Conservation (phyloP, 2,113 vertebrate species). For the Turdus rufiventris region DNA sequence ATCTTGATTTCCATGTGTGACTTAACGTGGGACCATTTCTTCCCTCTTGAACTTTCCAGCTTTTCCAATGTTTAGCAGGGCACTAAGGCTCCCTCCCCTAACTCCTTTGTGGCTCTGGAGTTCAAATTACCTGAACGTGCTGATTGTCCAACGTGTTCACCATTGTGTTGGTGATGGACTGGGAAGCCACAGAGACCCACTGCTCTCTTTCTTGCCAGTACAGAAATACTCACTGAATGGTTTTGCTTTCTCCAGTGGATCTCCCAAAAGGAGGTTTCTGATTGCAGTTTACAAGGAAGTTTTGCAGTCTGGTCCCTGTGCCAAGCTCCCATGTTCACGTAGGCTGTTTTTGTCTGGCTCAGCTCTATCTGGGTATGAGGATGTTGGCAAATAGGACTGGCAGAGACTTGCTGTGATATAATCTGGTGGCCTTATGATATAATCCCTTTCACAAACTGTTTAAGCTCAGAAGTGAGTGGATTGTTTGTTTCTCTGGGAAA, state of each 20-base stretch:
- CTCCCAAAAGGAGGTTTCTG: not conserved
- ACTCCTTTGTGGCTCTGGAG: not conserved
- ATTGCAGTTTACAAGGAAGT: not conserved
- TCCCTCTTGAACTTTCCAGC: not conserved
- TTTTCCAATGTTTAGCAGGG: not conserved
- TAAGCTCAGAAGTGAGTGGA: not conserved
- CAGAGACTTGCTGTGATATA: slow-evolving; percentile 50
- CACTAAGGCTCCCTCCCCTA: not conserved
- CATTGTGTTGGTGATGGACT: not conserved
- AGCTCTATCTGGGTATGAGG: not conserved
- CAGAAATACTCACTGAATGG: not conserved
- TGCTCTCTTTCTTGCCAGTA: not conserved
- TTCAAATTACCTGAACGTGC: not conserved
- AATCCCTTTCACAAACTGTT: slow-evolving; percentile 37
- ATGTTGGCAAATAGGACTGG: slow-evolving; percentile 36
- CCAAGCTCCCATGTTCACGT: not conserved
- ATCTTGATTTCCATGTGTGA: not conserved
- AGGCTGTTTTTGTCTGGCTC: slow-evolving; percentile 42
- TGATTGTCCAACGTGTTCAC: not conserved
- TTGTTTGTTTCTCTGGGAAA: slow-evolving; percentile 30
- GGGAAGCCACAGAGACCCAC: not conserved
- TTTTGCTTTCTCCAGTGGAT: not conserved
- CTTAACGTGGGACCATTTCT: not conserved
- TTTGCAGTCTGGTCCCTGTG: not conserved
- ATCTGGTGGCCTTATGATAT: slow-evolving; percentile 13